Conservation (phyloP, 53 echinoderm and acorn worm species). For the Holothuria scabra region DNA sequence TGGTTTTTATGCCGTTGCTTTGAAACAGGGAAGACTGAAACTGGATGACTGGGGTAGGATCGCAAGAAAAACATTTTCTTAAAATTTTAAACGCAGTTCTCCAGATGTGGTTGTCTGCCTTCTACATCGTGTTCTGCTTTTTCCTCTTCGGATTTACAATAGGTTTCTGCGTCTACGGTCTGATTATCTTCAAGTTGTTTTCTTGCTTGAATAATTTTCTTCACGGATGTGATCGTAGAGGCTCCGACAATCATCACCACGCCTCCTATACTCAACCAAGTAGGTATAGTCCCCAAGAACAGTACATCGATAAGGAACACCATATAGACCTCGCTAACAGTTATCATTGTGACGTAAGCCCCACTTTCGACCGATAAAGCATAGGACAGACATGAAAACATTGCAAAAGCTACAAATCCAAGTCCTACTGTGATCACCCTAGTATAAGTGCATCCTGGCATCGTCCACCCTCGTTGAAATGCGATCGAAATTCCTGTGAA, state of each 20-base stretch:
- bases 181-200: not conserved
- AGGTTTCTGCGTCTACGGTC: not conserved
- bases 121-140: not conserved
- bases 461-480: not conserved
- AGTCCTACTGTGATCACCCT: not conserved
- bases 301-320: constrained; percentile 1
- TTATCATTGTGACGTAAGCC: constrained; percentile 19
- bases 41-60: no score
- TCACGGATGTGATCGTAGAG: not conserved
- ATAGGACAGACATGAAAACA: not conserved
- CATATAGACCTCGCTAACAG: constrained; percentile 10
- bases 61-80: no score
- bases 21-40: no score
- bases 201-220: not conserved
- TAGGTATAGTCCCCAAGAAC: not conserved
- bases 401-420: not conserved
- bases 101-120: not conserved
- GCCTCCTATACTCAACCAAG: not conserved
- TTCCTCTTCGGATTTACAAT: not conserved
- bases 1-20: no score
- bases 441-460: not conserved
- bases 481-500: not conserved
- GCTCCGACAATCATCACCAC: constrained; percentile 3
- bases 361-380: not conserved
- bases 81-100: no score